These are phyloP conservation scores for Umimayanthus kanabou DNA, from an alignment of 92 coral and sea anemone genomes.

Conservation along the genomic window DNA sequence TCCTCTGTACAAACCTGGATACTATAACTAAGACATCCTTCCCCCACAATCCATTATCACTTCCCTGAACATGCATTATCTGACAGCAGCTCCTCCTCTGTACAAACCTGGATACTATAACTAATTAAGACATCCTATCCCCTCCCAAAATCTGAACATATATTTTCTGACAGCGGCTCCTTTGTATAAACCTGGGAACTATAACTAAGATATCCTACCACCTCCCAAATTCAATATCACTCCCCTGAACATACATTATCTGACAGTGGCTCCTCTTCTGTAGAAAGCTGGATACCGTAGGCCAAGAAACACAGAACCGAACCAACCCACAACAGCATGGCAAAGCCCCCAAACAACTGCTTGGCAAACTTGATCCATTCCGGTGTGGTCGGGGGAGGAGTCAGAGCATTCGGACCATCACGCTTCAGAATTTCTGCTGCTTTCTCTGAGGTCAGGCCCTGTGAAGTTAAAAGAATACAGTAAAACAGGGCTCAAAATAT, in stretches of 20 bases:
- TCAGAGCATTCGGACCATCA: slow-evolving; percentile 93
- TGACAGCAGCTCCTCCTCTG: too few relatives aligned
- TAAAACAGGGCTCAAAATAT: too few relatives aligned
- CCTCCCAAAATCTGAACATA: too few relatives aligned
- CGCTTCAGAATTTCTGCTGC: slow-evolving; percentile 75
- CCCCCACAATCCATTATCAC: too few relatives aligned
- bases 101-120: slow-evolving; percentile 1
- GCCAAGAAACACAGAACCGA: slow-evolving; percentile 79
- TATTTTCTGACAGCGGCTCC: too few relatives aligned
- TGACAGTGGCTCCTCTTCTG: slow-evolving; percentile 78
- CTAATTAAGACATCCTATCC: too few relatives aligned
- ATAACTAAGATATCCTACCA: not conserved
- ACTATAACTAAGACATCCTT: not conserved
- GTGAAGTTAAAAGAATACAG: not conserved
- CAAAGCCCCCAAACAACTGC: slow-evolving; percentile 91
- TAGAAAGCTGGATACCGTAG: slow-evolving; percentile 57
- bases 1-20: too few relatives aligned
- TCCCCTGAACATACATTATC: slow-evolving; percentile 79
- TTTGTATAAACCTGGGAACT: too few relatives aligned
- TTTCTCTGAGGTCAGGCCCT: slow-evolving; percentile 79
- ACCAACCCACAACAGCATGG: slow-evolving; percentile 90
- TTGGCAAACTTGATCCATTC: slow-evolving; percentile 93
- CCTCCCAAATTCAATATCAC: too few relatives aligned
- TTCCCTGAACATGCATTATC: too few relatives aligned
- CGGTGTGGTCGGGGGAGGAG: slow-evolving; percentile 97